These are phyloP conservation scores for Halichoerus grypus DNA, from an alignment of 2,113 vertebrate genomes.

Conservation along the genomic window DNA sequence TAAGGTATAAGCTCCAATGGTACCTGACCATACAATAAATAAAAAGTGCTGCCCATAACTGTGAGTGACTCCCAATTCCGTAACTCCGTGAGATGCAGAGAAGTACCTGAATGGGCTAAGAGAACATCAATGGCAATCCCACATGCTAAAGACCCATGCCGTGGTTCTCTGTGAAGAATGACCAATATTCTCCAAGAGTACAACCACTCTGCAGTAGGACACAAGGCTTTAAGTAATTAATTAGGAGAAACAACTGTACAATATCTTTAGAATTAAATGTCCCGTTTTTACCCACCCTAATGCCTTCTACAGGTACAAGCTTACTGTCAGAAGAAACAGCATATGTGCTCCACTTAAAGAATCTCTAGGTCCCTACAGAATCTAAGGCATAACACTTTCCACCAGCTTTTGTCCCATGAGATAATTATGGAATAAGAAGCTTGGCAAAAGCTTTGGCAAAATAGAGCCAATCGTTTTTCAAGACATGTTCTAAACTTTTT, in stretches of 20 bases:
- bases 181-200: not conserved
- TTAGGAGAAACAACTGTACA: not conserved
- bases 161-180: not conserved
- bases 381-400: not conserved
- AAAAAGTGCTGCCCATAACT: not conserved
- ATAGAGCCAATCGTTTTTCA: conserved; percentile 44
- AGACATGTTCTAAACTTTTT: conserved; percentile 64
- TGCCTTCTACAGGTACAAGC: not conserved
- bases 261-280: not conserved
- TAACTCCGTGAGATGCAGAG: not conserved
- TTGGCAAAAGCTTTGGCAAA: conserved; percentile 47
- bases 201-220: not conserved
- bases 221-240: not conserved
- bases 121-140: not conserved
- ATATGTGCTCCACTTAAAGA: not conserved
- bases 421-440: not conserved
- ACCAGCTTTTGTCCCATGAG: conserved; percentile 20
- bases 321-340: not conserved
- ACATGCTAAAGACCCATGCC: not conserved
- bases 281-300: not conserved
- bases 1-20: not conserved
- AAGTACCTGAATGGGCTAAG: not conserved
- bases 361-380: not conserved
- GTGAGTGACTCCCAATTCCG: not conserved
- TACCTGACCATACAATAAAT: not conserved